Evolutionary conservation across 64 coral and sea anemone species (phyloP).

Genomic region (Pocillopora damicornis): DNA sequence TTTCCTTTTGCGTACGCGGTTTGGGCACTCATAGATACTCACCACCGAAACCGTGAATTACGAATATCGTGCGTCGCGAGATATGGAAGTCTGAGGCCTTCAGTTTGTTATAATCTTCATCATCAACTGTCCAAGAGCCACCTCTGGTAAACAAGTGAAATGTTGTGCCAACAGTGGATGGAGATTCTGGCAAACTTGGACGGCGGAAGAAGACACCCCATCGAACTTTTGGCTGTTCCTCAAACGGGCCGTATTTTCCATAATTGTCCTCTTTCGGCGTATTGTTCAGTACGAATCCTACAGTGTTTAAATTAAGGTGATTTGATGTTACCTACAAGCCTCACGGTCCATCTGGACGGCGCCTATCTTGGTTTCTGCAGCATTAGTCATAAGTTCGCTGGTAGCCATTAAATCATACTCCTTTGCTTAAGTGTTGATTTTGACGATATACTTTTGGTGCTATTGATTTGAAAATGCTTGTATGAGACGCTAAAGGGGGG

Average conservation of each 20-base stretch:
- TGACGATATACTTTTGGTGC: too few relatives aligned
- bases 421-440: too few relatives aligned
- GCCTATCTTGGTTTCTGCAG: too few relatives aligned
- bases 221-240: not conserved
- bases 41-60: conserved; percentile 44
- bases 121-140: not conserved
- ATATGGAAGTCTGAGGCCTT: not conserved
- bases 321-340: too few relatives aligned
- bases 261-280: conserved; percentile 47
- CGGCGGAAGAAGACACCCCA: conserved; percentile 6
- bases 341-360: too few relatives aligned
- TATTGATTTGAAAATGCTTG: too few relatives aligned
- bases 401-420: too few relatives aligned
- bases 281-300: too few relatives aligned
- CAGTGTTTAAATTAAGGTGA: too few relatives aligned
- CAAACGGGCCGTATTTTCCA: conserved; percentile 60
- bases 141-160: conserved; percentile 30
- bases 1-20: too few relatives aligned
- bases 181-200: conserved; percentile 57
- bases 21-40: not conserved
- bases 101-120: not conserved
- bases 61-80: conserved; percentile 1
- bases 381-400: too few relatives aligned
- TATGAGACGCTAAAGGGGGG: too few relatives aligned
- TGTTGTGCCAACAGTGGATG: conserved; percentile 45